Conservation (phyloP, 2,113 vertebrate species). For the Neolamprologus caudopunctatus region DNA sequence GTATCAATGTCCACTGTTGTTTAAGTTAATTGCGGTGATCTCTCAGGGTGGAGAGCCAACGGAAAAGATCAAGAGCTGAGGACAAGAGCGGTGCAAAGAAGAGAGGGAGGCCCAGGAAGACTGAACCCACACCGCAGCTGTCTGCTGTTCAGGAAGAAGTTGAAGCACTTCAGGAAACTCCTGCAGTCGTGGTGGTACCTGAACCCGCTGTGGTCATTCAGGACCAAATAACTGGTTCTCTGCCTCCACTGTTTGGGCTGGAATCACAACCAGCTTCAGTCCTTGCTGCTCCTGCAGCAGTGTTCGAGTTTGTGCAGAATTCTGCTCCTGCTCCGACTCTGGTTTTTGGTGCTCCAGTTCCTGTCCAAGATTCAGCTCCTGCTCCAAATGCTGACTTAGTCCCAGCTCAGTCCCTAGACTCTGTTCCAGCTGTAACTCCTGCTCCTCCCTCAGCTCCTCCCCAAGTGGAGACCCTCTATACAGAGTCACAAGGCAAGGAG, state of each 20-base stretch:
- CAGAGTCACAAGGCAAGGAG: constrained; percentile 1
- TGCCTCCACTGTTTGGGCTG: neutral
- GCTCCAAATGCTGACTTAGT: neutral
- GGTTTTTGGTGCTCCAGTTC: neutral
- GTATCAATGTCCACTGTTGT: constrained; percentile 1
- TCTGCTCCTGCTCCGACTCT: neutral
- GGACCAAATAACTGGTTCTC: neutral
- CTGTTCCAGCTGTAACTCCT: neutral
- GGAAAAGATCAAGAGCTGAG: constrained; percentile 48
- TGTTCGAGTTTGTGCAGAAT: neutral
- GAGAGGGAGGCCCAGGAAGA: constrained; percentile 67
- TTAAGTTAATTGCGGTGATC: neutral
- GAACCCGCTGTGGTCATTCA: neutral
- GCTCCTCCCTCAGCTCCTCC: neutral
- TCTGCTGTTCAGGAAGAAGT: constrained; percentile 10
- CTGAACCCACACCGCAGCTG: neutral
- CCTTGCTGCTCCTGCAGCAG: neutral
- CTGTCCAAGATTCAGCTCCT: neutral
- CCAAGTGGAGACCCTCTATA: constrained; percentile 10
- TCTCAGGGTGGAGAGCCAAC: constrained; percentile 61
- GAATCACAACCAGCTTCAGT: neutral
- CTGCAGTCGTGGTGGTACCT: constrained; percentile 5
- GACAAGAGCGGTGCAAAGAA: constrained; percentile 43
- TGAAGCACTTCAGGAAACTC: neutral
- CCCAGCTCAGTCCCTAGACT: neutral